Evolutionary conservation across 2,113 vertebrate genomes (phyloP), one percentile per base, ranked within the genome.

Genomic region (Syngnathus typhle): DNA sequence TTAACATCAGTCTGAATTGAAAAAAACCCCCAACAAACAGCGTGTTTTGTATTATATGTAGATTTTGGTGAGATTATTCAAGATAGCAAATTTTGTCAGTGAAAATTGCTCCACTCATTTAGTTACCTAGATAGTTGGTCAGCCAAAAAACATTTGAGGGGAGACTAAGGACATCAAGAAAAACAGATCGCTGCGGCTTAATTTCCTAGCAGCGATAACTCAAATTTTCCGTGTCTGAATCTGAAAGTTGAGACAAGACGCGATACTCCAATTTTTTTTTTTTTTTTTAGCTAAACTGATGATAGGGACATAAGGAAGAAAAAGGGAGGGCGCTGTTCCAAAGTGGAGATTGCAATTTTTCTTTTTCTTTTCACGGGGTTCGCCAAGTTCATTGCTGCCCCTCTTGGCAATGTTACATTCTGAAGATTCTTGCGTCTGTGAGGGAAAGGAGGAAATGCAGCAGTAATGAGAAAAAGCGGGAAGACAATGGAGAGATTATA

Each of bases 341-440:
- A 52, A 52, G 19, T 21, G n/a, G 49, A 52, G 8, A 52, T n/a
- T 52, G 49, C 49, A n/a, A 23, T 15, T 13, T 7, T 56, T 56
- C 36, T 5, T 27, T 56, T 56, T 56, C 39, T 41, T 61, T n/a
- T 8, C 23, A 37, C 18, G 5, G 58, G 68, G 82, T 80, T 66
- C 69, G 39, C 27, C 63, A 61, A 74, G 67, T 54, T 69, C 68
- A 74, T 61, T 74, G 49, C 51, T 23, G 69, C 67, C 71, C 65
- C 39, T 74, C 47, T 64, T 80, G 77, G 75, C 67, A 72, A 81
- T 85, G 23, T 54, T 76, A 58, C 80, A 85, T 86, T 74, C 77
- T 79, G 71, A 74, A 72, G 75, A 88, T 90, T 87, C 79, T 71
- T 87, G 55, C 70, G 76, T 70, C 75, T 79, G 64, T 71, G 72